Percentiles rank a stretch among this genome's conserved stretches.
Conservation (phyloP, 1,140 invertebrate genomes). For the Dendroctonus valens region DNA sequence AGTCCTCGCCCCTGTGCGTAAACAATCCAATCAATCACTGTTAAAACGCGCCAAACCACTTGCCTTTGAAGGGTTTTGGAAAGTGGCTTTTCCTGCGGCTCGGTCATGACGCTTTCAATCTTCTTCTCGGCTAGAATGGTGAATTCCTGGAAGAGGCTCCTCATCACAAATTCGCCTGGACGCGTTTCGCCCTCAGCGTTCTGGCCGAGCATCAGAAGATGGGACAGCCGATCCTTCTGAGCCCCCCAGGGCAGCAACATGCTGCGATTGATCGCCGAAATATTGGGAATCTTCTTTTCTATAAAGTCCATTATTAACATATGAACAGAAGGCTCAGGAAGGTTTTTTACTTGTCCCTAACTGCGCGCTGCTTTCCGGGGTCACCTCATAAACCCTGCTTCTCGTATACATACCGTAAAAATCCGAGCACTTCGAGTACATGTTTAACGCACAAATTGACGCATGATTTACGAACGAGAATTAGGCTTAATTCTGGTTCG, state of each 20-base stretch:
- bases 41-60: not conserved
- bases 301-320: not conserved
- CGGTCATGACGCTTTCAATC: slow-evolving; percentile 91
- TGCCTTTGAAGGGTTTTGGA: slow-evolving; percentile 82
- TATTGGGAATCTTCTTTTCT: slow-evolving; percentile 27
- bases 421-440: too few relatives aligned
- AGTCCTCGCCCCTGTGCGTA: slow-evolving; percentile 78
- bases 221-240: slow-evolving; percentile 69
- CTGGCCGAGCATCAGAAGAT: slow-evolving; percentile 52
- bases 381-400: slow-evolving; percentile 8
- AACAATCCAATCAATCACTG: not conserved
- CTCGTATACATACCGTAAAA: not conserved
- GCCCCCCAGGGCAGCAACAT: slow-evolving; percentile 76
- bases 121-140: slow-evolving; percentile 90
- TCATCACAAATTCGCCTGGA: slow-evolving; percentile 93
- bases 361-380: not conserved
- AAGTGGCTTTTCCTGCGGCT: slow-evolving; percentile 85
- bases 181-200: slow-evolving; percentile 64
- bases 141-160: slow-evolving; percentile 91
- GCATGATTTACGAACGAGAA: too few relatives aligned
- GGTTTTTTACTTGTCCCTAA: not conserved
- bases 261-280: slow-evolving; percentile 37
- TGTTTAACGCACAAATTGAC: too few relatives aligned
- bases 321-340: not conserved
- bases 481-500: too few relatives aligned